A percentile compares a stretch with the other conserved stretches of the same genome.
These are phyloP conservation scores for mouse (Mus musculus) DNA, from an alignment of 2,113 vertebrate species.

Conservation along the genomic window GRCm39 chr10:41587001-41587500, in stretches of 20 bases:
- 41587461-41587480: no score
- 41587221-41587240: conserved; percentile 19
- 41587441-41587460: no score
- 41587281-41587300: no score
- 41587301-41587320: no score
- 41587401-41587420: no score
- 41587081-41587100: not conserved
- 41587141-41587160: conserved; percentile 13
- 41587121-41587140: conserved; percentile 37
- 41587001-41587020: conserved; percentile 72
- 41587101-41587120: conserved; percentile 48
- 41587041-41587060: conserved; percentile 40
- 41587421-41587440: no score
- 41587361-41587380: no score
- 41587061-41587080: conserved; percentile 59
- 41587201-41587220: not conserved
- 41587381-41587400: no score
- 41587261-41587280: not conserved
- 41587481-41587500: not conserved
- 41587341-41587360: no score
- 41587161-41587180: not conserved
- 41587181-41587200: not conserved
- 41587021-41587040: conserved; percentile 72
- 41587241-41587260: not conserved
- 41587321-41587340: no score